Evolutionary conservation across 2,888 invertebrate genomes (phyloP).

Genomic region (Drosophila dives): DNA sequence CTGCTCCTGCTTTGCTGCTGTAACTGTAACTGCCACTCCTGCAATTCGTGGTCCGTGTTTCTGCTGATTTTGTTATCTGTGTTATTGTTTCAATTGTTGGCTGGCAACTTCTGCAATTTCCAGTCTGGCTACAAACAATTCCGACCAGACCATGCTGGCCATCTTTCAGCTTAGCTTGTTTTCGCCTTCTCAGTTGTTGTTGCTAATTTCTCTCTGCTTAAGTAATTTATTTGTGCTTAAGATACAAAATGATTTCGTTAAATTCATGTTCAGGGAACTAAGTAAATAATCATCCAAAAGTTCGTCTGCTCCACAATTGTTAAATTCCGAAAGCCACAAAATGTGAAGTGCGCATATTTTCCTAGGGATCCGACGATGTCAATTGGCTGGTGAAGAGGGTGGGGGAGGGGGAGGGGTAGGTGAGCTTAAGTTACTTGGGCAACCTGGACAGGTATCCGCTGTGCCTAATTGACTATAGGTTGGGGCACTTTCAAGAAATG

Average conservation of each 20-base stretch:
- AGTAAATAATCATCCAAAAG: slow-evolving; percentile 72
- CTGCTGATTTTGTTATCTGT: slow-evolving; percentile 42
- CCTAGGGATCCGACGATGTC: slow-evolving; percentile 18
- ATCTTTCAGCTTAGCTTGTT: slow-evolving; percentile 34
- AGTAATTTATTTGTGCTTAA: slow-evolving; percentile 77
- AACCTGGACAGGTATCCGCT: slow-evolving; percentile 55
- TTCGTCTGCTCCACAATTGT: slow-evolving; percentile 40
- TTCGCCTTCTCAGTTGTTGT: slow-evolving; percentile 18
- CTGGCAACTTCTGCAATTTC: slow-evolving; percentile 53
- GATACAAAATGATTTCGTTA: slow-evolving; percentile 71
- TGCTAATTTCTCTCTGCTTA: slow-evolving; percentile 52
- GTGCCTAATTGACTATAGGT: slow-evolving; percentile 70
- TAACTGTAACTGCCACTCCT: not conserved
- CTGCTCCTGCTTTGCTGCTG: not conserved
- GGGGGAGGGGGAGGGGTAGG: not conserved
- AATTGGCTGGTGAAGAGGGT: not conserved
- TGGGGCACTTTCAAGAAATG: slow-evolving; percentile 30
- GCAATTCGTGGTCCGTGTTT: not conserved
- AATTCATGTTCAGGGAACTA: slow-evolving; percentile 72
- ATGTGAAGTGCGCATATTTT: slow-evolving; percentile 78
- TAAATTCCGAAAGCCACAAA: slow-evolving; percentile 68
- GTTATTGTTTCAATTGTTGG: slow-evolving; percentile 63
- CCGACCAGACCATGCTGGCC: slow-evolving; percentile 46
- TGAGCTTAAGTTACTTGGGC: slow-evolving; percentile 16
- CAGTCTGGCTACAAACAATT: slow-evolving; percentile 52